Evolutionary conservation across 1,140 invertebrate genomes (phyloP).

Genomic region (Cepaea nemoralis): DNA sequence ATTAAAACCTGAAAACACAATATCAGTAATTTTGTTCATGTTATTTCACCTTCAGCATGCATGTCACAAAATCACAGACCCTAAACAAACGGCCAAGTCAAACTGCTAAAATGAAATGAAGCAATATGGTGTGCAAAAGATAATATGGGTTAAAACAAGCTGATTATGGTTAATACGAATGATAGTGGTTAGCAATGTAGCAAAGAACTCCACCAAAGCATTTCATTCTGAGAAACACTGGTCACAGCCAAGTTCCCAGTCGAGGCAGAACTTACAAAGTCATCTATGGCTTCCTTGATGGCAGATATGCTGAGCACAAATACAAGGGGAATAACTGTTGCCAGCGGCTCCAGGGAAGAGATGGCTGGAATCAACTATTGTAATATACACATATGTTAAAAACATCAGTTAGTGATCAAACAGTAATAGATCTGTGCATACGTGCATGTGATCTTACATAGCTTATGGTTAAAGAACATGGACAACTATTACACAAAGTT

Average conservation of each 20-base stretch:
- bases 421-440: neutral
- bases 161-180: neutral
- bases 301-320: conserved; percentile 95
- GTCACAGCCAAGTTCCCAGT: neutral
- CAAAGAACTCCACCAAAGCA: conserved; percentile 10
- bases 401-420: neutral
- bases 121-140: neutral
- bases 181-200: conserved; percentile 1
- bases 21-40: no score
- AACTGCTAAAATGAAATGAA: neutral
- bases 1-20: no score
- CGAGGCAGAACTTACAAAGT: conserved; percentile 86
- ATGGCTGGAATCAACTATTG: conserved; percentile 94
- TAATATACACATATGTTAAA: neutral
- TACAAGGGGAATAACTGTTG: conserved; percentile 95
- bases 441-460: neutral
- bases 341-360: conserved; percentile 95
- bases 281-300: conserved; percentile 99
- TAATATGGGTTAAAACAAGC: neutral
- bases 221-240: neutral
- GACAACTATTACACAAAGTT: neutral
- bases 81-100: no score
- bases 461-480: neutral
- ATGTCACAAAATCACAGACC: no score
- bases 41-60: no score